phyloP scores from a whole-genome alignment of 2,888 invertebrate species.

The Mactromeris polynyma region DNA sequence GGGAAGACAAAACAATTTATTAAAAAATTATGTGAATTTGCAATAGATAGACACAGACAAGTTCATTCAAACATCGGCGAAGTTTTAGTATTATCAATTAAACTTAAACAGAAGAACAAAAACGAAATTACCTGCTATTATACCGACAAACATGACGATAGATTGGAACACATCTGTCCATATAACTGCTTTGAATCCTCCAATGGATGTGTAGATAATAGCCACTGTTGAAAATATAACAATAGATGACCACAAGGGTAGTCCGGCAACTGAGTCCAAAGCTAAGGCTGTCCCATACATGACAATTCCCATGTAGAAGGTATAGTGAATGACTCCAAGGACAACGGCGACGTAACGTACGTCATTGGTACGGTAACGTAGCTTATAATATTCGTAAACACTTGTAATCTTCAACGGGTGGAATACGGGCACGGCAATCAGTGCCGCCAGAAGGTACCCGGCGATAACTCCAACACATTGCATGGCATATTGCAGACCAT shows the following conservation, averaged over 20 bases:
- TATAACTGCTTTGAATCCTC: slow-evolving; percentile 52
- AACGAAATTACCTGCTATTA: slow-evolving; percentile 40
- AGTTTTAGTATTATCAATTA: too few relatives aligned
- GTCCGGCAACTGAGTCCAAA: slow-evolving; percentile 32
- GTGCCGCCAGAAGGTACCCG: slow-evolving; percentile 36
- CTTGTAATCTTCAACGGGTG: too few relatives aligned
- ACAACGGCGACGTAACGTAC: slow-evolving; percentile 44
- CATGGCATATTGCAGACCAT: slow-evolving; percentile 48
- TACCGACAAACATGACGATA: slow-evolving; percentile 49
- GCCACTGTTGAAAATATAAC: slow-evolving; percentile 37
- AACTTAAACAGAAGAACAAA: too few relatives aligned
- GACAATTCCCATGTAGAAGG: too few relatives aligned
- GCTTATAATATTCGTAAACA: slow-evolving; percentile 48
- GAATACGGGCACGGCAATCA: slow-evolving; percentile 50
- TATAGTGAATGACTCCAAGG: slow-evolving; percentile 39
- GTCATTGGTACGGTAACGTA: slow-evolving; percentile 38
- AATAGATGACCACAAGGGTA: slow-evolving; percentile 45
- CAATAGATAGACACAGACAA: too few relatives aligned
- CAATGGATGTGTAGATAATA: slow-evolving; percentile 52
- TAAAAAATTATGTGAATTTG: too few relatives aligned
- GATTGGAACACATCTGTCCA: slow-evolving; percentile 63
- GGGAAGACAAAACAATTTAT: too few relatives aligned
- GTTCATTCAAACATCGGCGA: too few relatives aligned
- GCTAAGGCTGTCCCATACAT: too few relatives aligned
- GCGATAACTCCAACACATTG: slow-evolving; percentile 36